A percentile compares a stretch with the other conserved stretches of the same genome.
Conservation (phyloP, 1,140 invertebrate species). For the Microplitis demolitor region DNA sequence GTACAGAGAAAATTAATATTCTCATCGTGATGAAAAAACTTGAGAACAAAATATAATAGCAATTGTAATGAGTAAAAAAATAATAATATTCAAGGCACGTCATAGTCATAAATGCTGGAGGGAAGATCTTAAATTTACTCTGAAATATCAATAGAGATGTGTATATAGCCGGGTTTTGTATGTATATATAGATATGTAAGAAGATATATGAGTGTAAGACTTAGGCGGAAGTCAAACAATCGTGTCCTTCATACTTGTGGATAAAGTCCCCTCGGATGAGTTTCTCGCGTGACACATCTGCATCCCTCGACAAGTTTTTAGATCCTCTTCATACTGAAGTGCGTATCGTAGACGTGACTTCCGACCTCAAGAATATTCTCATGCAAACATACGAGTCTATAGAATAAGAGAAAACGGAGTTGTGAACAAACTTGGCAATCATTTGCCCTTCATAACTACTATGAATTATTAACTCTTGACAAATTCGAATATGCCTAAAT, state of each 20-base stretch:
- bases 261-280: not conserved
- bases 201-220: not conserved
- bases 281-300: not conserved
- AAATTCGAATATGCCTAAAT: no score
- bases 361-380: not conserved
- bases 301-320: not conserved
- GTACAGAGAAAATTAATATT: no score
- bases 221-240: not conserved
- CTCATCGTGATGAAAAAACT: no score
- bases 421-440: not conserved
- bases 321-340: not conserved
- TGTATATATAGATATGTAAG: no score
- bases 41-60: no score
- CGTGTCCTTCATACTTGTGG: not conserved
- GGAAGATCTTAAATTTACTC: no score
- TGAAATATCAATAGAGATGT: no score
- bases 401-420: not conserved
- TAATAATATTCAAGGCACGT: no score
- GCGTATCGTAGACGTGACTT: conserved; percentile 11
- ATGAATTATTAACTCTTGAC: no score
- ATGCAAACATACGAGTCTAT: not conserved
- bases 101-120: no score
- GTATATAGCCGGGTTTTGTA: no score
- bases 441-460: not conserved
- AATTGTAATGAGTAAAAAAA: no score